Conservation (phyloP, 2,888 invertebrate species). For the Drosophila meridiana region DNA sequence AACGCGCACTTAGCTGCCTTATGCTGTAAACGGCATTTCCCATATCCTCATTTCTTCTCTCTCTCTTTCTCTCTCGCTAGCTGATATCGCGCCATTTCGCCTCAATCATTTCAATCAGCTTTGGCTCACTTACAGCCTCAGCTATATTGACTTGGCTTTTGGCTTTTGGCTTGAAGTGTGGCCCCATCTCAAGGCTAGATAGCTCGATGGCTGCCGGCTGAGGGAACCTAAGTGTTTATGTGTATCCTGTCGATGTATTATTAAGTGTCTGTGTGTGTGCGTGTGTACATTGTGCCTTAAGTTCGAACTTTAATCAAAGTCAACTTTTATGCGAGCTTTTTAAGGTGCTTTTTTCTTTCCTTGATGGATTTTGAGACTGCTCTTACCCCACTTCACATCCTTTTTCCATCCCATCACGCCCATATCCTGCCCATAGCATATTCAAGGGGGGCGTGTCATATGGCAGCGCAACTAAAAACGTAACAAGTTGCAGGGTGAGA, state of each 20-base stretch:
- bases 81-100: conserved; percentile 71
- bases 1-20: conserved; percentile 40
- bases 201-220: conserved; percentile 37
- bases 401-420: conserved; percentile 34
- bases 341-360: conserved; percentile 56
- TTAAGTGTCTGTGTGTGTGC: conserved; percentile 6
- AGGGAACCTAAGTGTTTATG: conserved; percentile 62
- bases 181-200: conserved; percentile 10
- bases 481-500: conserved; percentile 62
- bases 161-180: conserved; percentile 55
- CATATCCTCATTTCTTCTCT: background rate
- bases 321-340: conserved; percentile 78
- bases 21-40: background rate
- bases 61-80: conserved; percentile 2
- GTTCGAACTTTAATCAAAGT: conserved; percentile 80
- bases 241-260: conserved; percentile 43
- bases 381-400: conserved; percentile 23
- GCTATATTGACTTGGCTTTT: conserved; percentile 79
- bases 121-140: conserved; percentile 74
- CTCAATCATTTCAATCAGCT: conserved; percentile 80
- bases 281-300: conserved; percentile 65
- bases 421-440: conserved; percentile 21
- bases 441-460: conserved; percentile 35
- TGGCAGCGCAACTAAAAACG: conserved; percentile 55
- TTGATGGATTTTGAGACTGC: conserved; percentile 64